Percentiles rank a stretch among this genome's conserved stretches.
Conservation (phyloP, 2,888 invertebrate genomes). For the Aporophyla lueneburgensis region DNA sequence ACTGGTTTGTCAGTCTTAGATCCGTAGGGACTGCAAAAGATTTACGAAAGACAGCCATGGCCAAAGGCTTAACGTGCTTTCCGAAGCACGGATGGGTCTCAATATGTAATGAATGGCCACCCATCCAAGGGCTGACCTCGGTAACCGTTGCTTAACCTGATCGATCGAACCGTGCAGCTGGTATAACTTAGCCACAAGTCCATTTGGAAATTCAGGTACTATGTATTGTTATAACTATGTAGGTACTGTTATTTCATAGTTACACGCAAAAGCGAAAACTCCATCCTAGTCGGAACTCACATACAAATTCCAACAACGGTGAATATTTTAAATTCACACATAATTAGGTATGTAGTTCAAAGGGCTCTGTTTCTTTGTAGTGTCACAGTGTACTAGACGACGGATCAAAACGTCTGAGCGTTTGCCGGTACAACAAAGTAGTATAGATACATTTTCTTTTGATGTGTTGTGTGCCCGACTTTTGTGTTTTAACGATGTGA, state of each 20-base stretch:
- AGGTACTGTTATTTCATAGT: background rate
- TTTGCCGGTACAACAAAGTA: conserved; percentile 26
- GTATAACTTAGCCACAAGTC: too few species aligned
- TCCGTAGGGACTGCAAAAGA: too few species aligned
- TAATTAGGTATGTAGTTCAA: conserved; percentile 57
- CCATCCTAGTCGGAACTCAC: background rate
- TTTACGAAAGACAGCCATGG: too few species aligned
- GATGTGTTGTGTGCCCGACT: conserved; percentile 38
- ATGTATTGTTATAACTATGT: background rate
- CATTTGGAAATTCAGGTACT: background rate
- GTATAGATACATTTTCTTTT: conserved; percentile 48
- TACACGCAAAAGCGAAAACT: background rate
- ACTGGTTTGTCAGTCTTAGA: too few species aligned
- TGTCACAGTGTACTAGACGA: conserved; percentile 31
- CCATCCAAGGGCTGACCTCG: too few species aligned
- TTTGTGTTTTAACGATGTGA: conserved; percentile 53
- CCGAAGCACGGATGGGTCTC: too few species aligned
- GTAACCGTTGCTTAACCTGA: too few species aligned
- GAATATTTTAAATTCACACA: conserved; percentile 52
- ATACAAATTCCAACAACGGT: conserved; percentile 17
- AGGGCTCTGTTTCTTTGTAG: conserved; percentile 44
- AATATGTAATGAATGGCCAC: too few species aligned
- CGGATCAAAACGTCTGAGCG: conserved; percentile 20
- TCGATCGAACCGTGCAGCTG: too few species aligned
- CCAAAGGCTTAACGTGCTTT: too few species aligned